Evolutionary conservation across 2,797 vertebrate genomes (phyloP).

Genomic region (Poeciliopsis paucimaculata): DNA sequence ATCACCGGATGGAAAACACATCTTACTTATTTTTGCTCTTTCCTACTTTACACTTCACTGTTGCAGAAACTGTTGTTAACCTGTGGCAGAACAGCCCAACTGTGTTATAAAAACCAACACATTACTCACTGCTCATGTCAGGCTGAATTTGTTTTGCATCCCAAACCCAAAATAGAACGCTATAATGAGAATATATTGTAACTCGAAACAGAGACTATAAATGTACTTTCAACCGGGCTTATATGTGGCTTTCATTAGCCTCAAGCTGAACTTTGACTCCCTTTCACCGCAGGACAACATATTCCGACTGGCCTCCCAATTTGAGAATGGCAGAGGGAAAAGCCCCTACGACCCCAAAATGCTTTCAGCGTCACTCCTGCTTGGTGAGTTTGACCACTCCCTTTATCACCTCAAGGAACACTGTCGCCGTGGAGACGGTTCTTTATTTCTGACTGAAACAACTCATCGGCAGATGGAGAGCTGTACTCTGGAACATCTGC

Average conservation of each 20-base stretch:
- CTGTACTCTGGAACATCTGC: constrained; percentile 95
- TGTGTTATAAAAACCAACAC: constrained; percentile 2
- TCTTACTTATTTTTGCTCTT: constrained; percentile 7
- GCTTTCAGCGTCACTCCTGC: constrained; percentile 92
- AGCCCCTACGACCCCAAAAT: constrained; percentile 96
- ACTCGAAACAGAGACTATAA: constrained; percentile 60
- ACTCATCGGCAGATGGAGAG: constrained; percentile 86
- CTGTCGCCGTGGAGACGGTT: constrained; percentile 15
- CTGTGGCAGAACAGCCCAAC: constrained; percentile 4
- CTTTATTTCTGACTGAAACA: constrained; percentile 43
- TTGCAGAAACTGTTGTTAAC: constrained; percentile 7
- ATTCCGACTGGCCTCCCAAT: constrained; percentile 89
- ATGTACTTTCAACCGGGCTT: constrained; percentile 36
- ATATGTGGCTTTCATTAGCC: constrained; percentile 43
- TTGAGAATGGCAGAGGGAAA: constrained; percentile 95
- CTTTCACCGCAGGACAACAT: constrained; percentile 86
- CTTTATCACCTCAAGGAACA: constrained; percentile 51
- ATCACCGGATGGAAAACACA: constrained; percentile 17
- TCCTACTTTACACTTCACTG: background rate
- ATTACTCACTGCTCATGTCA: constrained; percentile 8
- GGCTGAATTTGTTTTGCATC: constrained; percentile 18
- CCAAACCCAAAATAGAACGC: constrained; percentile 10
- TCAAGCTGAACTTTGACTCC: constrained; percentile 59
- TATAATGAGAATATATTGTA: constrained; percentile 47
- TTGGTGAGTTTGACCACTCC: constrained; percentile 81